Evolutionary conservation across 2,888 invertebrate species (phyloP), one percentile per base, ranked within the genome.

Genomic region (Anticlea derivata): DNA sequence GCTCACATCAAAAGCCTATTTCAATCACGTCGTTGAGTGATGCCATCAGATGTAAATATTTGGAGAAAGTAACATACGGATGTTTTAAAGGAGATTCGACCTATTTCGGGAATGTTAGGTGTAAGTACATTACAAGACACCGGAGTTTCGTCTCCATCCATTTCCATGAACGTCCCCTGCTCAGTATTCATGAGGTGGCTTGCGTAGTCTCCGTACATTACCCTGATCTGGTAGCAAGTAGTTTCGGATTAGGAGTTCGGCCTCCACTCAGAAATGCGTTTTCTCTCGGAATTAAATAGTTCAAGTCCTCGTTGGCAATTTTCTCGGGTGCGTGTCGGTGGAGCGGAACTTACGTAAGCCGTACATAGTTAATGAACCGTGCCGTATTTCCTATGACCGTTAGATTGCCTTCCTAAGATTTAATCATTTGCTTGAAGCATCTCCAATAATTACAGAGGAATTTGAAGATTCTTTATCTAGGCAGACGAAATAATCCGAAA

Each of bases 161-260:
- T 58, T 56, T 50, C 56, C 54, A 41, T 40, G 37, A 27, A 45
- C 48, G 45, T 46, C 45, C 54, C 49, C 66, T 73, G 68, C 70
- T 86, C 77, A 76, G 84, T 86, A 88, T 88, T 88, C 87, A 88
- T 83, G 83, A 83, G 76, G 70, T 69, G 73, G 68, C 66, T 68
- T 63, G 70, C 63, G 70, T 56, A 61, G 54, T 70, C 73, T 73
- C 73, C 77, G 75, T 55, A 60, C 78, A 84, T 85, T 83, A 82
- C 75, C 66, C 71, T 75, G 80, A 83, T 84, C 79, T 82, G 77
- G 72, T 80, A 66, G 73, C 76, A 70, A 85, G 80, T 82, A 81
- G 81, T 84, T 82, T 81, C 73, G 72, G 82, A 84, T 86, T 85
- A 84, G 77, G 78, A 68, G 50, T 56, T 65, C 66, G 49, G 68